phyloP scores from a whole-genome alignment of 2,113 vertebrate genomes.

The Nymphicus hollandicus region DNA sequence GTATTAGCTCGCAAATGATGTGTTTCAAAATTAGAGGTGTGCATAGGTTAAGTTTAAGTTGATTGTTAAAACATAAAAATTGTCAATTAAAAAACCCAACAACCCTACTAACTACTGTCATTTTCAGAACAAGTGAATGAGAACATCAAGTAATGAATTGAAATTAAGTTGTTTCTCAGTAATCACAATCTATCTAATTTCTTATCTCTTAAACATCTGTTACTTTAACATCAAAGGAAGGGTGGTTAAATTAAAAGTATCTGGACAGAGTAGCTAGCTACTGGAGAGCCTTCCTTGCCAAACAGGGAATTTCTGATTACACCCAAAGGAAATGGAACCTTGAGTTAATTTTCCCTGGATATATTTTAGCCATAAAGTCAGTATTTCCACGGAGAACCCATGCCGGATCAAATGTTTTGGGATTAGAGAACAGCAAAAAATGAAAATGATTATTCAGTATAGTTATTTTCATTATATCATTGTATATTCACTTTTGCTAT shows the following conservation, averaged over 20 bases:
- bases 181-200: slow-evolving; percentile 31
- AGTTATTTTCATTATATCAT: not conserved
- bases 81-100: slow-evolving; percentile 39
- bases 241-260: not conserved
- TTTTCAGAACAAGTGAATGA: slow-evolving; percentile 31
- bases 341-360: not conserved
- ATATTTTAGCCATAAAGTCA: not conserved
- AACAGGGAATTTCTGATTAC: not conserved
- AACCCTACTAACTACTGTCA: slow-evolving; percentile 35
- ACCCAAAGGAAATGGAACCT: not conserved
- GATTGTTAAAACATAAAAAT: slow-evolving; percentile 3
- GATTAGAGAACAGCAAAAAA: not conserved
- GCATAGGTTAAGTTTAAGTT: not conserved
- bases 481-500: not conserved
- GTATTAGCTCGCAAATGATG: not conserved
- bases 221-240: slow-evolving; percentile 10
- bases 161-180: slow-evolving; percentile 26
- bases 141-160: slow-evolving; percentile 16
- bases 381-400: not conserved
- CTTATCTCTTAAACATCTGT: slow-evolving; percentile 38
- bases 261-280: not conserved
- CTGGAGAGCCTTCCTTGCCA: not conserved
- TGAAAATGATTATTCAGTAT: not conserved
- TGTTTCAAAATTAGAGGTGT: slow-evolving; percentile 49
- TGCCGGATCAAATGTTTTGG: not conserved